These are phyloP conservation scores for Timandra comae DNA, from an alignment of 2,888 invertebrate species.

Conservation along the genomic window DNA sequence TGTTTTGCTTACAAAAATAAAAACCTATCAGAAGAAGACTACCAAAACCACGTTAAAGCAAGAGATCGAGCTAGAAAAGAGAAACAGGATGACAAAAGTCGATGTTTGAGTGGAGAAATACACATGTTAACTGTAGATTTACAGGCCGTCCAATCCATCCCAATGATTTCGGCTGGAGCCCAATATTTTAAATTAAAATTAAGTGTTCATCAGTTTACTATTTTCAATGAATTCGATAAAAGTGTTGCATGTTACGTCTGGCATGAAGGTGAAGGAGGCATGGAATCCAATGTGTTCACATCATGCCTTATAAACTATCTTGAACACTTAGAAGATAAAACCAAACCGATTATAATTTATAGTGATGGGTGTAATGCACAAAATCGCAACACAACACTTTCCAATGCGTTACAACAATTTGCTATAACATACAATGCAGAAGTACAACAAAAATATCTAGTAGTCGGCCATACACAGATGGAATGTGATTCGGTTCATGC, in stretches of 20 bases:
- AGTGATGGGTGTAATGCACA: no score
- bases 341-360: no score
- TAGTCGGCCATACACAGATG: constrained; percentile 27
- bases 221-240: constrained; percentile 2
- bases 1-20: constrained; percentile 6
- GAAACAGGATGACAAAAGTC: neutral
- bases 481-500: constrained; percentile 32
- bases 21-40: neutral
- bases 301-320: no score
- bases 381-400: no score
- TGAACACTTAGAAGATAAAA: no score
- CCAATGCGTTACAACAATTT: no score
- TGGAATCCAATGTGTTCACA: no score
- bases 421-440: no score
- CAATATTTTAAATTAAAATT: neutral
- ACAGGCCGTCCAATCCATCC: neutral
- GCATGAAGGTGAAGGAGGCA: constrained; percentile 6
- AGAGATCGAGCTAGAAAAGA: neutral
- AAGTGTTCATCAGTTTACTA: constrained; percentile 4
- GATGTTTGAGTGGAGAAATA: neutral
- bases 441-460: constrained; percentile 28
- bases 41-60: neutral
- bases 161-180: neutral
- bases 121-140: constrained; percentile 4
- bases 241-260: constrained; percentile 4